These are phyloP conservation scores for Dicaeum eximium DNA, from an alignment of 2,113 vertebrate genomes.

Conservation along the genomic window DNA sequence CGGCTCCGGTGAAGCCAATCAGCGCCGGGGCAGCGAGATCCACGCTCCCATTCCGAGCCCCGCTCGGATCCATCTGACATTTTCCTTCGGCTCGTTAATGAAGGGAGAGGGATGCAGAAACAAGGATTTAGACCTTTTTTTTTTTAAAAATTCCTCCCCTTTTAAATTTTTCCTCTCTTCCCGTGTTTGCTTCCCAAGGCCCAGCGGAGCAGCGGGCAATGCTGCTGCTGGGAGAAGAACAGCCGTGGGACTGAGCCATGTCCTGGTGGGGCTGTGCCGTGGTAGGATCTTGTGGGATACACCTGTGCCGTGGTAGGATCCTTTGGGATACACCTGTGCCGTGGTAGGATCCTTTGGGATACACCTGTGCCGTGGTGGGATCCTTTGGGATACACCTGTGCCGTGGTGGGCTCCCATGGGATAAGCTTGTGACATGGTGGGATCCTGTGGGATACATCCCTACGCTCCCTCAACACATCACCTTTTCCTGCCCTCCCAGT, in stretches of 20 bases:
- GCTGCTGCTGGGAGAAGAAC: not conserved
- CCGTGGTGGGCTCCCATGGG: rapidly evolving
- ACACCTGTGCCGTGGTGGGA: not conserved
- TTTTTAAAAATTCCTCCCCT: not conserved
- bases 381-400: not conserved
- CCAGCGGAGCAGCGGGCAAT: rapidly evolving
- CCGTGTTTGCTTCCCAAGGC: not conserved
- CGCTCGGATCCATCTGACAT: rapidly evolving
- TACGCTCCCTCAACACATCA: rapidly evolving
- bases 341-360: rapidly evolving
- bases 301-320: not conserved
- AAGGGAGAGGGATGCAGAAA: not conserved
- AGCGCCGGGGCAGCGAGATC: not conserved
- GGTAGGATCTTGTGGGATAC: not conserved
- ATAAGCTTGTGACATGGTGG: not conserved
- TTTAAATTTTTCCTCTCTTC: not conserved
- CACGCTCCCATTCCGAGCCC: rapidly evolving
- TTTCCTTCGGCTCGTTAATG: not conserved
- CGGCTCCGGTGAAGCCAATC: not conserved
- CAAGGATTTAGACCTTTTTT: not conserved
- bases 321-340: rapidly evolving
- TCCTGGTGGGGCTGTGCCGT: not conserved
- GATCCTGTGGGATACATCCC: not conserved
- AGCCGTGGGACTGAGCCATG: rapidly evolving
- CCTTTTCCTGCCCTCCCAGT: not conserved